These are phyloP conservation scores for Callaeas wilsoni DNA, from an alignment of 2,113 vertebrate species.

Conservation along the genomic window DNA sequence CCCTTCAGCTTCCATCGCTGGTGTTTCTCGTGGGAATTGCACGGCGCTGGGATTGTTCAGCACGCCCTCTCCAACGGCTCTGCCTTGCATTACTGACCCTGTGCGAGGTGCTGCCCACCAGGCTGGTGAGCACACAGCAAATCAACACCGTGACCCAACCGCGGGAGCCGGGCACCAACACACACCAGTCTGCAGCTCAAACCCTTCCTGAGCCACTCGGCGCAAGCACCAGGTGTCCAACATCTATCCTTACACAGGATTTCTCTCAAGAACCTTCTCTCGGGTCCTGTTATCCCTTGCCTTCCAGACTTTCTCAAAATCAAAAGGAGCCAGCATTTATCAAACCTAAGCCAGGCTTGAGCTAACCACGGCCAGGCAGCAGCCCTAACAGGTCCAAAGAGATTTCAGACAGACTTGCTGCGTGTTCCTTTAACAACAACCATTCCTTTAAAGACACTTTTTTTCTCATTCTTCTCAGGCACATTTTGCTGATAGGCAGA, in stretches of 20 bases:
- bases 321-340: neutral
- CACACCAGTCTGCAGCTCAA: neutral
- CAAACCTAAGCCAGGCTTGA: neutral
- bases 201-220: neutral
- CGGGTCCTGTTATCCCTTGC: neutral
- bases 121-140: neutral
- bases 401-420: neutral
- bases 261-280: neutral
- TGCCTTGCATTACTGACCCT: neutral
- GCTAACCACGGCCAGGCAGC: neutral
- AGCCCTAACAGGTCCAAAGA: neutral
- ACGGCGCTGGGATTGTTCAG: neutral
- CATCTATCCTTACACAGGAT: neutral
- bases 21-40: neutral
- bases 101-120: neutral
- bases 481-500: neutral
- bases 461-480: neutral
- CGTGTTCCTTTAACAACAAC: neutral
- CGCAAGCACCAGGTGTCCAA: neutral
- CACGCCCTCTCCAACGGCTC: neutral
- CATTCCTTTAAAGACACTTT: neutral
- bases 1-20: neutral
- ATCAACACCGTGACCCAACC: neutral
- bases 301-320: neutral
- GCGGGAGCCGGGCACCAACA: neutral